Base-by-base conservation (phyloP, 2,113 vertebrate species). In the Scatophagus argus region DNA sequence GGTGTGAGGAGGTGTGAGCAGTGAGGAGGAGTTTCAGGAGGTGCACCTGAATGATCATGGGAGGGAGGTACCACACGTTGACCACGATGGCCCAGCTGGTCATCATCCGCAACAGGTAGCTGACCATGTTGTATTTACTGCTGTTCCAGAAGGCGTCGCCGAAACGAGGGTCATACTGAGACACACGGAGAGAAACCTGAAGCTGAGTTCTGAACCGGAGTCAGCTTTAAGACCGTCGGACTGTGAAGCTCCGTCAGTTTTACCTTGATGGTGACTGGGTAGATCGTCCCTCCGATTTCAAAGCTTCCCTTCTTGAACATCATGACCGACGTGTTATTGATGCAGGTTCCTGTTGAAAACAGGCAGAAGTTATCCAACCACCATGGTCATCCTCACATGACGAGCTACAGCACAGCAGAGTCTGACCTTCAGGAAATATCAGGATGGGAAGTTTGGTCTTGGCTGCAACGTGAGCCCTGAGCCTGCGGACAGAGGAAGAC, bases 221-320 rank as follows among this genome's bases (percentile, higher is more conserved):
- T n/a, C n/a, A n/a, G n/a, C n/a, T n/a, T n/a, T n/a, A n/a, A n/a
- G n/a, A n/a, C n/a, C n/a, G n/a, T n/a, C n/a, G n/a, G n/a, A n/a
- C n/a, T n/a, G n/a, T n/a, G n/a, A n/a, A n/a, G n/a, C n/a, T n/a
- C n/a, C n/a, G n/a, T n/a, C n/a, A n/a, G n/a, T 44, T 58, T 86
- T 93, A 99, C 97, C 96, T 99, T 99, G 83, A 99, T 99, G 38
- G 98, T 95, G 51, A 99, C 96, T 3, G 98, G 98, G 78, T 98
- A 94, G 58, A 99, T 98, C 0, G 94, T 97, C 6, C 96, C 97
- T 93, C 96, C 98, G 5, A 99, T 97, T 90, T 98, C 97, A 93
- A 99, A 99, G 90, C 98, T 99, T 79, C 98, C 98, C 67, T 99
- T 99, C 92, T 98, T 99, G 83, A 99, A 99, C 98, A 99, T 99